Evolutionary conservation across 2,888 invertebrate genomes (phyloP).

Genomic region (Drosophila emarginata): DNA sequence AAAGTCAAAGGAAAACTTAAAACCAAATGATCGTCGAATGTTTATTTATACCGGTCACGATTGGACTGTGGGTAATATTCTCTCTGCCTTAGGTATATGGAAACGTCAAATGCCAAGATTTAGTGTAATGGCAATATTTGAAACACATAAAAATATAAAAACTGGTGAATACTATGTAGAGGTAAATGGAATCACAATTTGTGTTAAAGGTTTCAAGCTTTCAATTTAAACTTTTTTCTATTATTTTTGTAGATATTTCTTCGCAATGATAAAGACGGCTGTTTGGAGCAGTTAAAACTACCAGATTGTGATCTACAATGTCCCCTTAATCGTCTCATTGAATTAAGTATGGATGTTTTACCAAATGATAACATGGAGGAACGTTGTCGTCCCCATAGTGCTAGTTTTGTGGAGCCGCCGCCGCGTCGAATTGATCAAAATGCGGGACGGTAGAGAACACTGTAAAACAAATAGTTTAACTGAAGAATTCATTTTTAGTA

Average conservation of each 20-base stretch:
- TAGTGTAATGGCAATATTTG: slow-evolving; percentile 86
- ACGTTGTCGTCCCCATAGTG: slow-evolving; percentile 84
- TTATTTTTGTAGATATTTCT: slow-evolving; percentile 72
- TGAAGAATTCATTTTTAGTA: slow-evolving; percentile 46
- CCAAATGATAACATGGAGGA: slow-evolving; percentile 84
- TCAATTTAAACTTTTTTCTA: neutral
- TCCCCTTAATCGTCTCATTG: slow-evolving; percentile 84
- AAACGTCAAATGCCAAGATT: slow-evolving; percentile 86
- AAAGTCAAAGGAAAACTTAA: slow-evolving; percentile 82
- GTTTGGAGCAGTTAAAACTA: slow-evolving; percentile 84
- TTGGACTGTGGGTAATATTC: slow-evolving; percentile 87
- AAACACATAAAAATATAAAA: slow-evolving; percentile 84
- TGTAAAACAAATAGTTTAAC: neutral
- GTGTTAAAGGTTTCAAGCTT: neutral
- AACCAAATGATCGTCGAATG: slow-evolving; percentile 84
- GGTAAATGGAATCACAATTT: slow-evolving; percentile 50
- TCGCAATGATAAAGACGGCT: slow-evolving; percentile 83
- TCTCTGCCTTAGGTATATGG: slow-evolving; percentile 87
- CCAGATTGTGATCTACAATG: slow-evolving; percentile 86
- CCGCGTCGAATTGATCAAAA: slow-evolving; percentile 78
- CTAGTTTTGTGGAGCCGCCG: slow-evolving; percentile 84
- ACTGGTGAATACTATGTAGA: slow-evolving; percentile 83
- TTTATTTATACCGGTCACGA: slow-evolving; percentile 89
- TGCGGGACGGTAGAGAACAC: slow-evolving; percentile 25
- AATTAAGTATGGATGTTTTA: slow-evolving; percentile 83